Evolutionary conservation across 2,113 vertebrate genomes (phyloP), one percentile per base, ranked within the genome.

Genomic region (Salvelinus namaycush): DNA sequence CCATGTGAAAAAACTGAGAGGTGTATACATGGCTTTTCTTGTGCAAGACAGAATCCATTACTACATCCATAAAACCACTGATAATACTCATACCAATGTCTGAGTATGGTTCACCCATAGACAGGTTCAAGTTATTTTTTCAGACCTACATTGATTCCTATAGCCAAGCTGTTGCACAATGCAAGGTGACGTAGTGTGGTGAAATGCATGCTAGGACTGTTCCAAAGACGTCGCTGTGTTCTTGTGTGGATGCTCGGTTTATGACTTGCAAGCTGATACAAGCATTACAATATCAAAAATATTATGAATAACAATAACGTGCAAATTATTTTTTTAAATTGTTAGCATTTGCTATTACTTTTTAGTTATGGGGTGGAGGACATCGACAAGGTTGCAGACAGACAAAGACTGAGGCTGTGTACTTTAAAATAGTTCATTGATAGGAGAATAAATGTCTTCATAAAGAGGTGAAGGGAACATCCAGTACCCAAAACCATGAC

Each of bases 381-480:
- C 13, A 29, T 31, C 24, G 62, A 74, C 71, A 79, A 72, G 16
- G 0, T 34, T 48, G 54, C 39, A 64, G 16, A 34, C 34, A 34
- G 34, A 34, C 31, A 85, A 69, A 16, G 48, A 75, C 67, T 64
- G 72, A 16, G 31, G 44, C 79, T 27, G 60, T 68, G 51, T 60
- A 79, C 49, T 60, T 86, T 72, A 85, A 87, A 90, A 81, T 22
- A 64, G 86, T 90, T 90, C 78, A 76, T 86, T 82, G 16, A 73
- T 60, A 73, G 70, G 18, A 57, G 74, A 51, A 73, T 74, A 68
- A 74, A 78, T 13, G 73, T 87, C 68, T 79, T 9, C 68, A 84
- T 84, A 78, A 83, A 84, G 86, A 83, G 74, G 68, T 27, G 27
- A 75, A 29, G 13, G 68, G 13, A 26, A 9, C 29, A 11, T 9